Percentiles rank a stretch among this genome's conserved stretches.
These are phyloP conservation scores for Drosophila repletoides DNA, from an alignment of 1,140 invertebrate genomes.

Conservation along the genomic window DNA sequence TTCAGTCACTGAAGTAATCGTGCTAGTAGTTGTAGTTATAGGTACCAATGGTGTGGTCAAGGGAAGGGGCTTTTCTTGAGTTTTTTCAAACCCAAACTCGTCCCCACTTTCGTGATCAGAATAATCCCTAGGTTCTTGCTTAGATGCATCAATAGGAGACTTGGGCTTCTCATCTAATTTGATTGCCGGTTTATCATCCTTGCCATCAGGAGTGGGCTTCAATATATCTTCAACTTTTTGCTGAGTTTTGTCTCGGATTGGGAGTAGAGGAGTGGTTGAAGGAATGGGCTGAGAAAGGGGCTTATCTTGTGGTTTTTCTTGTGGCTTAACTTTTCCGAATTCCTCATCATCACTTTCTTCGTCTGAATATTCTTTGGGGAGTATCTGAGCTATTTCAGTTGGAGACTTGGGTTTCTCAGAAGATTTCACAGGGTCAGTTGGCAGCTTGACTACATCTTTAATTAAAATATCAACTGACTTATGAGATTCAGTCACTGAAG, in stretches of 20 bases:
- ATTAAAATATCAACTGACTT: background rate
- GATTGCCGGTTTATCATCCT: background rate
- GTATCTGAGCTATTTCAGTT: background rate
- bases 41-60: background rate
- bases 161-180: constrained; percentile 9
- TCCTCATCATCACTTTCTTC: background rate
- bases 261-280: background rate
- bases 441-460: background rate
- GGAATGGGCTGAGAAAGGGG: background rate
- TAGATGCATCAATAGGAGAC: background rate
- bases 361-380: background rate
- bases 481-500: background rate
- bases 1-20: background rate
- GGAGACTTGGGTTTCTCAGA: background rate
- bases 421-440: background rate
- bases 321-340: background rate
- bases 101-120: constrained; percentile 4
- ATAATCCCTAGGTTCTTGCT: background rate
- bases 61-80: background rate
- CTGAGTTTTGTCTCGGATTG: background rate
- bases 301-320: background rate
- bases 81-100: background rate
- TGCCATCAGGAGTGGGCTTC: background rate
- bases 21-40: background rate
- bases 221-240: background rate